phyloP scores from a whole-genome alignment of 2,113 vertebrate species.

The Channa argus region DNA sequence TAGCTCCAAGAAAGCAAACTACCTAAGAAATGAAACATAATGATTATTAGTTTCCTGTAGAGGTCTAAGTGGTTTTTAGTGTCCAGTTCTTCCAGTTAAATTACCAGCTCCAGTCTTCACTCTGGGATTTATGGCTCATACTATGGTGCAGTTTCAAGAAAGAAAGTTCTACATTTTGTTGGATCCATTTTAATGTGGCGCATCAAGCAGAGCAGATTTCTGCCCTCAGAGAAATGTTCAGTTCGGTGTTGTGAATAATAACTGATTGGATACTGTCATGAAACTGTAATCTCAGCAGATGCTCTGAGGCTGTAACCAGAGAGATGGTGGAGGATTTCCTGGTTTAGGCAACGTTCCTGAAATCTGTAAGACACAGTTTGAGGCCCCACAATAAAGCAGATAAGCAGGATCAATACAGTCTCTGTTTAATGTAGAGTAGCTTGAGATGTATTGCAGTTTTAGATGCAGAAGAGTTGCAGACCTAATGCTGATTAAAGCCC shows the following conservation, averaged over 20 bases:
- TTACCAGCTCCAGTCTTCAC: not conserved
- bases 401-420: conserved; percentile 51
- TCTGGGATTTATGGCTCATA: not conserved
- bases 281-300: conserved; percentile 39
- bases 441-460: conserved; percentile 34
- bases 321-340: conserved; percentile 48
- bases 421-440: conserved; percentile 38
- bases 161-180: conserved; percentile 2
- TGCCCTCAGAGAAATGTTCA: conserved; percentile 10
- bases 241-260: conserved; percentile 13
- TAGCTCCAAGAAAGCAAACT: conserved; percentile 37
- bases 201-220: conserved; percentile 1
- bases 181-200: not conserved
- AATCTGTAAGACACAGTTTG: conserved; percentile 14
- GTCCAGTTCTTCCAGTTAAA: not conserved
- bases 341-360: conserved; percentile 34
- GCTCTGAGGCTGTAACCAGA: conserved; percentile 36
- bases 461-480: conserved; percentile 26
- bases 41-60: conserved; percentile 1
- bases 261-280: conserved; percentile 32
- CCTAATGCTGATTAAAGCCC: conserved; percentile 47
- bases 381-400: conserved; percentile 27
- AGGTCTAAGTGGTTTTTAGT: conserved; percentile 3
- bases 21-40: conserved; percentile 33
- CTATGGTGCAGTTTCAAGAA: not conserved